These are phyloP conservation scores for Drosophila malerkotliana DNA, from an alignment of 1,140 invertebrate genomes.

Conservation along the genomic window DNA sequence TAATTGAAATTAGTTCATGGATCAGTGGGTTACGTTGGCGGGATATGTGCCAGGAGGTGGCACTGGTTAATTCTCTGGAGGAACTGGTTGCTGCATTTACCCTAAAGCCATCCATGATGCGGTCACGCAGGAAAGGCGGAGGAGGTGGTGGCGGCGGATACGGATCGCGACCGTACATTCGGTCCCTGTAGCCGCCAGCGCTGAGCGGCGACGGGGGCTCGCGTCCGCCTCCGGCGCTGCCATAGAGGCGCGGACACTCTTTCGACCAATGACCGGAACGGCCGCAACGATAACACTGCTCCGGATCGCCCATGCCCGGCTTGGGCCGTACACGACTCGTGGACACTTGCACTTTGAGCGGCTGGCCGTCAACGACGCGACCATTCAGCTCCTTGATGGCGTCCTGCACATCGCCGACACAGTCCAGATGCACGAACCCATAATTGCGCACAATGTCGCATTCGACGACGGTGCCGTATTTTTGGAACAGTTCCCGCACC, in stretches of 20 bases:
- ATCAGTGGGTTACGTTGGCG: no score
- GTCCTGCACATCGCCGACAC: conserved; percentile 92
- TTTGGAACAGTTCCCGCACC: conserved; percentile 93
- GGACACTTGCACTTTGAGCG: conserved; percentile 95
- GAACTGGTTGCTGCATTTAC: conserved; percentile 85
- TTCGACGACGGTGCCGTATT: conserved; percentile 94
- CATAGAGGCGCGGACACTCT: conserved; percentile 92
- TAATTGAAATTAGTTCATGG: background rate
- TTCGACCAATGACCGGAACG: conserved; percentile 97
- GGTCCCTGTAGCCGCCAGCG: conserved; percentile 88
- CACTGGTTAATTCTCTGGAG: conserved; percentile 37
- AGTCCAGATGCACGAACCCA: conserved; percentile 95
- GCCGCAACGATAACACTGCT: conserved; percentile 97
- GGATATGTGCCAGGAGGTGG: background rate
- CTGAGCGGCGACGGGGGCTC: conserved; percentile 73
- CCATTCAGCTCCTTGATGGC: conserved; percentile 94
- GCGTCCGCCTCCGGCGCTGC: conserved; percentile 86
- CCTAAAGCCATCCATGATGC: conserved; percentile 93
- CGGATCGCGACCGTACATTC: conserved; percentile 92
- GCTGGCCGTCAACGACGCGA: conserved; percentile 92
- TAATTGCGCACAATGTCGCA: conserved; percentile 96
- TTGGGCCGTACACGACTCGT: conserved; percentile 95
- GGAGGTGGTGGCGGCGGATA: conserved; percentile 93
- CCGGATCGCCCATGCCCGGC: conserved; percentile 97
- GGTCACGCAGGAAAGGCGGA: conserved; percentile 93